Percentiles rank a stretch among this genome's conserved stretches.
These are phyloP conservation scores for Acanthococcus lagerstroemiae DNA, from an alignment of 2,888 invertebrate genomes.

Conservation along the genomic window DNA sequence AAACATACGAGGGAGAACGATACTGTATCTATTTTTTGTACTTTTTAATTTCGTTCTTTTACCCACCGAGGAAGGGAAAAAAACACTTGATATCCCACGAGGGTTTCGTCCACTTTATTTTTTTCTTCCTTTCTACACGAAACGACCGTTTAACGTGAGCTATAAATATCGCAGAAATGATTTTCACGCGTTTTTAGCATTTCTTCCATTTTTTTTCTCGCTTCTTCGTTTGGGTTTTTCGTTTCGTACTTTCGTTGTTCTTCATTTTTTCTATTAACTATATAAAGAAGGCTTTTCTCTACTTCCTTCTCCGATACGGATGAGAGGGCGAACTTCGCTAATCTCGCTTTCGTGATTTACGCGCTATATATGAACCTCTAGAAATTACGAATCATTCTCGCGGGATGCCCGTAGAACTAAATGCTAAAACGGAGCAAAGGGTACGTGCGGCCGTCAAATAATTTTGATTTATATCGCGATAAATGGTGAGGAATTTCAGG, in stretches of 20 bases:
- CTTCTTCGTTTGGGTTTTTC: too few relatives aligned
- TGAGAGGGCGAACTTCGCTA: conserved; percentile 24
- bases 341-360: conserved; percentile 25
- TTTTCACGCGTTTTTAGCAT: conserved; percentile 12
- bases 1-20: background rate
- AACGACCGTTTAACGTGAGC: conserved; percentile 20
- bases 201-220: conserved; percentile 10
- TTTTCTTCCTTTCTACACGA: background rate
- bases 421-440: conserved; percentile 4
- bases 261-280: background rate
- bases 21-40: background rate
- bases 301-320: background rate
- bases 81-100: conserved; percentile 3
- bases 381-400: conserved; percentile 25
- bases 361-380: conserved; percentile 10
- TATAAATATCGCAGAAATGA: conserved; percentile 29
- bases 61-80: background rate
- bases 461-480: conserved; percentile 27
- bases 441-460: conserved; percentile 13
- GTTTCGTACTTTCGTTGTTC: background rate
- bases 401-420: conserved; percentile 14
- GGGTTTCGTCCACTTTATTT: conserved; percentile 3
- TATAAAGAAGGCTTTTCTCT: too few relatives aligned
- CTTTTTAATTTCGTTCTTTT: conserved; percentile 1
- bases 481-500: conserved; percentile 2